Percentiles rank a stretch among this genome's conserved stretches.
Conservation (phyloP, 2,888 invertebrate genomes). For the Deilephila elpenor region DNA sequence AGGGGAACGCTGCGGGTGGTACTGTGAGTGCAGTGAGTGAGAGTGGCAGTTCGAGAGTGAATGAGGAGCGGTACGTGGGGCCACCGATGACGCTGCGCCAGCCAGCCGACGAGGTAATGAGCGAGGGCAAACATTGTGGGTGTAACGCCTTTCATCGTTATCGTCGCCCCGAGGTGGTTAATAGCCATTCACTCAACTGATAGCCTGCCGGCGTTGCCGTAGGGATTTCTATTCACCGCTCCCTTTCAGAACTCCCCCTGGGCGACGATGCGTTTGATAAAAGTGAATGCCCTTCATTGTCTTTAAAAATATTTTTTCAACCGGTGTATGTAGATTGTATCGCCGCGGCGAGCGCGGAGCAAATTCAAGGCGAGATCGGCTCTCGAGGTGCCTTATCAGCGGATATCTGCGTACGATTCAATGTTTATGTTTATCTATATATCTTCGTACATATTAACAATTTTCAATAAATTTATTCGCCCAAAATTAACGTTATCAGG, state of each 20-base stretch:
- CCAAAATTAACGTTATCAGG: conserved; percentile 15
- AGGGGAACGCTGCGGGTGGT: conserved; percentile 59
- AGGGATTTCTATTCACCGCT: conserved; percentile 70
- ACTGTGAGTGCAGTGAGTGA: conserved; percentile 80
- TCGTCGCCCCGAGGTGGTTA: conserved; percentile 80
- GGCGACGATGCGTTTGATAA: conserved; percentile 78
- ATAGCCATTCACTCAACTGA: conserved; percentile 77
- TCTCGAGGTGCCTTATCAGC: conserved; percentile 60
- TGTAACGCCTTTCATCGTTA: conserved; percentile 74
- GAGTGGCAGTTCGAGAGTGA: conserved; percentile 68
- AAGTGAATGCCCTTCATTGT: conserved; percentile 79
- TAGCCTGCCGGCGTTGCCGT: conserved; percentile 69
- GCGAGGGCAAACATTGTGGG: conserved; percentile 66
- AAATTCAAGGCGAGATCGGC: conserved; percentile 65
- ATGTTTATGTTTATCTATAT: conserved; percentile 49
- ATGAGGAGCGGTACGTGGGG: conserved; percentile 67
- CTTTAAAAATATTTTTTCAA: conserved; percentile 74
- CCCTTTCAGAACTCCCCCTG: conserved; percentile 72
- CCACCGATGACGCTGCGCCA: conserved; percentile 77
- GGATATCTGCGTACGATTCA: conserved; percentile 43
- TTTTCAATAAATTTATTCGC: conserved; percentile 15
- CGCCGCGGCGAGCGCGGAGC: conserved; percentile 55
- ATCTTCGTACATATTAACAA: conserved; percentile 6
- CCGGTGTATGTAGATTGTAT: conserved; percentile 69
- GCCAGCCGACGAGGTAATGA: conserved; percentile 77